Conservation (phyloP, 2,888 invertebrate species). For the Allophyes oxyacanthae region DNA sequence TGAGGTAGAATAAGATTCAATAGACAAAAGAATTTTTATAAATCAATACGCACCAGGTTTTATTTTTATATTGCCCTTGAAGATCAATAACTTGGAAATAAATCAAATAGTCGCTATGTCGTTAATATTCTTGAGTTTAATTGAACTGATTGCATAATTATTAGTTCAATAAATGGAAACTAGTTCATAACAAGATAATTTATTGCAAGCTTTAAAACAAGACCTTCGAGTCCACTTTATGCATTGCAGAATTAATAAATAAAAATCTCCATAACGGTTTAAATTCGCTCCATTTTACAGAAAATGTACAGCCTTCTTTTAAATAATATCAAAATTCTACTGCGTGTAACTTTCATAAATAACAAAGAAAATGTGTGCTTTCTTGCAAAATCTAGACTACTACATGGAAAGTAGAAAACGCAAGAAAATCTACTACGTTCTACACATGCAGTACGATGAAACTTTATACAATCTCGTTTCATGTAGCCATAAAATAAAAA, state of each 20-base stretch:
- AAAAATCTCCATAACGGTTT: constrained; percentile 1
- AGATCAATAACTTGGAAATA: constrained; percentile 1
- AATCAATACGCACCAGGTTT: too few relatives aligned
- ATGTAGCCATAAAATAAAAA: constrained; percentile 56
- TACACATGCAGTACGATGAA: constrained; percentile 34
- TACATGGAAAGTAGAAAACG: constrained; percentile 8
- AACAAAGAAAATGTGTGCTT: too few relatives aligned
- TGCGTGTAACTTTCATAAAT: too few relatives aligned
- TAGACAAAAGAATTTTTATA: too few relatives aligned
- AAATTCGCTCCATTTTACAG: neutral
- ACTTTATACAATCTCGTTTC: constrained; percentile 48
- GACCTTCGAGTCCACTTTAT: too few relatives aligned
- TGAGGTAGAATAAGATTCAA: too few relatives aligned
- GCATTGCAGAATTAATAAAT: too few relatives aligned
- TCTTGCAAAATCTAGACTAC: neutral
- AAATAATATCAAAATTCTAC: too few relatives aligned
- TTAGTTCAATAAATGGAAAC: constrained; percentile 20
- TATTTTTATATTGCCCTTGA: too few relatives aligned
- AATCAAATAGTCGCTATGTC: constrained; percentile 9
- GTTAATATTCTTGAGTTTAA: constrained; percentile 41
- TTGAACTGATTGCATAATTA: constrained; percentile 40
- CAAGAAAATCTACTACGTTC: constrained; percentile 15
- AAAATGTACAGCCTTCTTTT: neutral
- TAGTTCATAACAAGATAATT: too few relatives aligned
- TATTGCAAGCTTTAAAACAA: too few relatives aligned